Percentiles rank a stretch among this genome's conserved stretches.
Conservation (phyloP, 1,140 invertebrate genomes). For the Hycleus phaleratus region DNA sequence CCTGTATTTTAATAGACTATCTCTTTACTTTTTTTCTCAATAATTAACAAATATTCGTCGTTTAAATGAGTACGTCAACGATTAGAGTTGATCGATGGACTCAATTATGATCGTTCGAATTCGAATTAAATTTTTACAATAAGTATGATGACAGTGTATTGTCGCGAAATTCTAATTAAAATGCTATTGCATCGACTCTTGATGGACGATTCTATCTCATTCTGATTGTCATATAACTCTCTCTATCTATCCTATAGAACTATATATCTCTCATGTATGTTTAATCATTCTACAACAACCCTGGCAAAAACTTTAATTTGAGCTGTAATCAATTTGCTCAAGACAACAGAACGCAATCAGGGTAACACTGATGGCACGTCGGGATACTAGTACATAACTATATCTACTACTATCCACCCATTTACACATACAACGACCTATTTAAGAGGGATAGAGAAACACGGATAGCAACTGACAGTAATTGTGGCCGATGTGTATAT, state of each 20-base stretch:
- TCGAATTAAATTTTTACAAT: background rate
- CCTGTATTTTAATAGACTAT: no score
- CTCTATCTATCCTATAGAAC: no score
- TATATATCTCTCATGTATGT: constrained; percentile 24
- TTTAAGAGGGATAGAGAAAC: background rate
- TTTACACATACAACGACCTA: no score
- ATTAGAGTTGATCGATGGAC: no score
- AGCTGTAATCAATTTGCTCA: constrained; percentile 38
- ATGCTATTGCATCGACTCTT: constrained; percentile 22
- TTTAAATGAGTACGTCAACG: no score
- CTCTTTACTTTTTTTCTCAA: no score
- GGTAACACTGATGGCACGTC: constrained; percentile 12
- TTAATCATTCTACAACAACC: constrained; percentile 25
- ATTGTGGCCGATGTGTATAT: constrained; percentile 11
- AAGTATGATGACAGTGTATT: background rate
- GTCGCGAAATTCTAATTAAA: constrained; percentile 30
- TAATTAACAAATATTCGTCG: no score
- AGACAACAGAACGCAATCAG: constrained; percentile 38
- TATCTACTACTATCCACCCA: no score
- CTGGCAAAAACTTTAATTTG: constrained; percentile 37
- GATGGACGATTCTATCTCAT: constrained; percentile 1
- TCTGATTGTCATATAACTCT: no score
- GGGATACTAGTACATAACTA: background rate
- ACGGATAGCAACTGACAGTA: constrained; percentile 7
- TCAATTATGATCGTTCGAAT: background rate